Percentiles rank a stretch among this genome's conserved stretches.
phyloP scores from a whole-genome alignment of 2,113 vertebrate species.

The Protobothrops flavoviridis region DNA sequence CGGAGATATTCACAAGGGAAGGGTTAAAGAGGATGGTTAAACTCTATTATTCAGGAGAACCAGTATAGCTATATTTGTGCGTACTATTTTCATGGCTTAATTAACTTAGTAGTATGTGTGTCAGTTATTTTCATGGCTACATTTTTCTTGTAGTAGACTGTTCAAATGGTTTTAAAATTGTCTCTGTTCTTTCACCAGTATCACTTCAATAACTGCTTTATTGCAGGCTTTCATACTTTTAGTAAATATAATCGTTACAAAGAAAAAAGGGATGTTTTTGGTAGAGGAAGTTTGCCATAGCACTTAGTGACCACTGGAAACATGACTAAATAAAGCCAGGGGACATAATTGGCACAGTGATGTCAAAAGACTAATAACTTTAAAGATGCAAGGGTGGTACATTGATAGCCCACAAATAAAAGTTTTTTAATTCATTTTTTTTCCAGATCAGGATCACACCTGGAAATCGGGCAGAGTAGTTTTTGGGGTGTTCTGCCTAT shows the following conservation, averaged over 20 bases:
- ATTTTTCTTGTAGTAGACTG: neutral
- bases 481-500: neutral
- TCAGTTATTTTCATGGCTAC: neutral
- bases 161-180: neutral
- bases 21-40: neutral
- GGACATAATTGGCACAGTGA: neutral
- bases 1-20: neutral
- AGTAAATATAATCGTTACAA: neutral
- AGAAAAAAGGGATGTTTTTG: neutral
- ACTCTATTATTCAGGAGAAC: neutral
- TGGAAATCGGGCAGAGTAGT: neutral
- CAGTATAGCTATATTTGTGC: neutral
- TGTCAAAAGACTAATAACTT: neutral
- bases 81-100: neutral
- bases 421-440: neutral
- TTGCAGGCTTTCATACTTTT: neutral
- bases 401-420: neutral
- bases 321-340: neutral
- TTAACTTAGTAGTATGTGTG: neutral
- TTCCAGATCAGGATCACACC: neutral
- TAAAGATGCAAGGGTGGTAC: neutral
- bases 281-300: neutral
- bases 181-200: neutral
- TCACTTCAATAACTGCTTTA: neutral
- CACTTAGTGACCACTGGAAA: neutral